Base-by-base conservation (phyloP, 2,888 invertebrate genomes). In the Scaptomyza tumidula region DNA sequence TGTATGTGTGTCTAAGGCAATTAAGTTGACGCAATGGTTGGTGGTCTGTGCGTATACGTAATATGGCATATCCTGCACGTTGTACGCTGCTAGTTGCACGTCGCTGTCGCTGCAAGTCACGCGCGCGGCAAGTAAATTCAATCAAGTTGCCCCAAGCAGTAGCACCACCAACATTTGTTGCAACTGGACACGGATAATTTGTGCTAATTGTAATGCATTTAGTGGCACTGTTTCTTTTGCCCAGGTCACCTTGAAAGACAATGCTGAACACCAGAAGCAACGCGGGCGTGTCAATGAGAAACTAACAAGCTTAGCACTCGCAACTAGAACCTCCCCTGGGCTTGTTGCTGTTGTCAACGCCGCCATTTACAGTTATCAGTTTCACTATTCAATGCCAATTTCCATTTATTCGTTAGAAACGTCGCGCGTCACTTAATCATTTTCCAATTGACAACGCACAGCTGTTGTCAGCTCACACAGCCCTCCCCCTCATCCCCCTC, bases 401-500 rank as follows among this genome's bases (percentile, higher is more conserved):
- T 67, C 58, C 78, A 84, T 67, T 75, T 58, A 57, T 52, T 48
- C 37, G 29, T 6, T 39, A 41, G 10, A 41, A 41, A 10, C 41
- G 41, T 16, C 5, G 78, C 70, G 57, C 79, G 65, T 75, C 74
- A 80, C 85, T 83, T 83, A 78, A 88, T 83, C 78, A 83, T 83
- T 83, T 83, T 88, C 81, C 87, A 84, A 86, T 88, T 86, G 87
- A 86, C 89, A 74, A 78, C 75, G 78, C 81, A 49, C 83, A 83
- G 87, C 89, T 88, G 83, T 72, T 84, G 71, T 68, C 69, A 60
- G 63, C 37, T 57, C 53, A 13, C 70, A 43, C 24, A n/a, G n/a
- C n/a, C n/a, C n/a, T n/a, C n/a, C n/a, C n/a, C n/a, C n/a, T n/a
- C n/a, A n/a, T n/a, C n/a, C n/a, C n/a, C n/a, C n/a, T n/a, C n/a